Conservation (phyloP, 2,113 vertebrate genomes). For the Callopanchax toddi region DNA sequence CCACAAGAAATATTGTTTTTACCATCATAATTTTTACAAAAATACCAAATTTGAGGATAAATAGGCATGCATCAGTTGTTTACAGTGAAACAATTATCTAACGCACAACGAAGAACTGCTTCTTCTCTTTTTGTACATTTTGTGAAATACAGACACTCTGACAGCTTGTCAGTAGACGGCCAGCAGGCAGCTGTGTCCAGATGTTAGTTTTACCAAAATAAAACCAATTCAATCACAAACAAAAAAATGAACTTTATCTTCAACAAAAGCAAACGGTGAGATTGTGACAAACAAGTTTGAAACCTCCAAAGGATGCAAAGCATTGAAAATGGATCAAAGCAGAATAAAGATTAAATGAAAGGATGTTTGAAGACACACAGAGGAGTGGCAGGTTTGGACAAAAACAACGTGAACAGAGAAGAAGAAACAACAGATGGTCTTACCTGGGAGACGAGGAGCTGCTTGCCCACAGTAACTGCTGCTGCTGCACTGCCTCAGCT, state of each 20-base stretch:
- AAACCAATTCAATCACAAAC: slow-evolving; percentile 23
- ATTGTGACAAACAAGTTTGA: background rate
- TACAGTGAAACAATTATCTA: background rate
- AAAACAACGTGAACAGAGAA: slow-evolving; percentile 9
- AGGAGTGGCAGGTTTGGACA: background rate
- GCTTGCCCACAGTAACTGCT: slow-evolving; percentile 42
- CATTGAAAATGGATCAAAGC: background rate
- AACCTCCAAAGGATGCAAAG: background rate
- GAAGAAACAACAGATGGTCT: slow-evolving; percentile 25
- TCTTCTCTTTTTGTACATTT: background rate
- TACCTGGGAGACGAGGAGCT: slow-evolving; percentile 67
- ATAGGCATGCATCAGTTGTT: background rate
- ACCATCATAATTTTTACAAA: background rate
- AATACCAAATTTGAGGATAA: background rate
- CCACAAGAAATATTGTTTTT: background rate
- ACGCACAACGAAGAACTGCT: background rate
- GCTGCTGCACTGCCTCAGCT: slow-evolving; percentile 69
- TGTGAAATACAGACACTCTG: background rate
- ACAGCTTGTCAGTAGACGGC: slow-evolving; percentile 26
- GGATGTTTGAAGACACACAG: background rate
- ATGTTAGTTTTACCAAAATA: slow-evolving; percentile 56
- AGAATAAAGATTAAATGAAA: background rate
- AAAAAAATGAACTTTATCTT: slow-evolving; percentile 1
- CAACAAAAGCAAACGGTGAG: slow-evolving; percentile 4
- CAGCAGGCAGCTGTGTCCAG: slow-evolving; percentile 39